phyloP scores from a whole-genome alignment of 2,888 invertebrate genomes.

The Apamea sordens region DNA sequence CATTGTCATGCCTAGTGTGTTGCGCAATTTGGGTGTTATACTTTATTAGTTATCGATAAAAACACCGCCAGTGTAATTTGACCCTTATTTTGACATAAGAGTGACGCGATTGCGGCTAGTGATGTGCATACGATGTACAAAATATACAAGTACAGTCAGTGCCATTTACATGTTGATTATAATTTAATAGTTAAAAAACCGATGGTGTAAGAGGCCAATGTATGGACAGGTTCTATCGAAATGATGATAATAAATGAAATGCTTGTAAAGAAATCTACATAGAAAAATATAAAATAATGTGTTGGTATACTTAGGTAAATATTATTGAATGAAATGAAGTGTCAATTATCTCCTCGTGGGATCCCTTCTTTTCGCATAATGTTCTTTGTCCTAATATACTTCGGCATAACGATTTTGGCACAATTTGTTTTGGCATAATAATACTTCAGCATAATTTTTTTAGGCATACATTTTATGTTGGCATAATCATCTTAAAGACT shows the following conservation, averaged over 20 bases:
- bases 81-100: conserved; percentile 34
- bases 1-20: not conserved
- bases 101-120: conserved; percentile 41
- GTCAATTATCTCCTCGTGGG: conserved; percentile 42
- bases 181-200: not conserved
- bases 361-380: too few species aligned
- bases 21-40: conserved; percentile 4
- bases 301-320: conserved; percentile 25
- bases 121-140: conserved; percentile 47
- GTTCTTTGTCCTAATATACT: too few species aligned
- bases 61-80: conserved; percentile 42
- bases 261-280: conserved; percentile 10
- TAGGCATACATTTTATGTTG: too few species aligned
- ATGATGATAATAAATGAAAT: conserved; percentile 7
- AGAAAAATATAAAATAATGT: conserved; percentile 8
- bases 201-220: not conserved
- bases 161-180: conserved; percentile 18
- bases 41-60: conserved; percentile 9
- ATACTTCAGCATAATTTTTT: too few species aligned
- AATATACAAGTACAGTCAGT: conserved; percentile 39
- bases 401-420: too few species aligned
- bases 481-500: too few species aligned
- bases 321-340: not conserved
- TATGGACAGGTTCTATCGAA: not conserved
- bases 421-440: too few species aligned